These are phyloP conservation scores for Ephestia elutella DNA, from an alignment of 1,140 invertebrate genomes.

Conservation along the genomic window DNA sequence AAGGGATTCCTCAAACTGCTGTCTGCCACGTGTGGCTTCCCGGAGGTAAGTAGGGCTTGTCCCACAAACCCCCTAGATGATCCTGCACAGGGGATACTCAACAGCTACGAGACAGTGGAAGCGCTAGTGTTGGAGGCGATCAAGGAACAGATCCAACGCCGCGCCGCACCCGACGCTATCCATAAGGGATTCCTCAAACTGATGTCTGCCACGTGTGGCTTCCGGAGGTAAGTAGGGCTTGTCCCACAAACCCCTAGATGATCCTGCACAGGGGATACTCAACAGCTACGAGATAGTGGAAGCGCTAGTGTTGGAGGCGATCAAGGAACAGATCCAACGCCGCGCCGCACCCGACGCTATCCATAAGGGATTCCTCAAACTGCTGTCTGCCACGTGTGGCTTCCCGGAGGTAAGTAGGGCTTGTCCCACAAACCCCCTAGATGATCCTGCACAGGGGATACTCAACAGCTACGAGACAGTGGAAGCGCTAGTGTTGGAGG, in stretches of 20 bases:
- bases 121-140: constrained; percentile 89
- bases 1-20: constrained; percentile 91
- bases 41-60: constrained; percentile 83
- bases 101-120: constrained; percentile 81
- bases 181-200: constrained; percentile 91
- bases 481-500: constrained; percentile 88
- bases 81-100: too few species aligned
- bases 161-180: constrained; percentile 89
- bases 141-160: constrained; percentile 88
- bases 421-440: too few species aligned
- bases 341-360: constrained; percentile 90
- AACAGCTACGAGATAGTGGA: constrained; percentile 81
- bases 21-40: constrained; percentile 88
- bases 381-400: constrained; percentile 89
- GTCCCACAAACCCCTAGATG: too few species aligned
- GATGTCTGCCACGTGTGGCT: constrained; percentile 87
- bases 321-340: constrained; percentile 90
- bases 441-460: too few species aligned
- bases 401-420: constrained; percentile 84
- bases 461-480: constrained; percentile 77
- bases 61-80: too few species aligned
- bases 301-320: constrained; percentile 86
- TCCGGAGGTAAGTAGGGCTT: constrained; percentile 85
- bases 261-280: too few species aligned
- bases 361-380: constrained; percentile 89